Conservation (phyloP, 2,888 invertebrate genomes). For the Agrilus biguttatus region DNA sequence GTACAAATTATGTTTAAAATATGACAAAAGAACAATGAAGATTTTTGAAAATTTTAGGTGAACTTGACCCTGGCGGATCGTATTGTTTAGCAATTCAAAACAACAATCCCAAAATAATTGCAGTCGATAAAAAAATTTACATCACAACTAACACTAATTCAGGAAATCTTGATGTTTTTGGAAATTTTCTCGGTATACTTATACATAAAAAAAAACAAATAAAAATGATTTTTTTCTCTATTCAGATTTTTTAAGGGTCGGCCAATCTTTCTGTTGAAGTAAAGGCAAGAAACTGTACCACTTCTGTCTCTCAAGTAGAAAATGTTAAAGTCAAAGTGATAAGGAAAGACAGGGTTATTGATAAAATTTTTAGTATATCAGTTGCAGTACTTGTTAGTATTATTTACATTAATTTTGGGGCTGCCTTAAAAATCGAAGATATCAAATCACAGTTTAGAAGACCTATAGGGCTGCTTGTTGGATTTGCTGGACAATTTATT, state of each 20-base stretch:
- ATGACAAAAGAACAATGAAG: no score
- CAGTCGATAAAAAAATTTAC: no score
- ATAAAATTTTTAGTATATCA: constrained; percentile 58
- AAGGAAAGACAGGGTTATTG: constrained; percentile 43
- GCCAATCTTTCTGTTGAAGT: constrained; percentile 16
- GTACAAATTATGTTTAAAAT: no score
- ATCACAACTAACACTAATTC: constrained; percentile 1
- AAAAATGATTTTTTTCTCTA: no score
- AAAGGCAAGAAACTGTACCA: constrained; percentile 1
- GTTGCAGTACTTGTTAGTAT: constrained; percentile 64
- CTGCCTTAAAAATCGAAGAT: constrained; percentile 64
- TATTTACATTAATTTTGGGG: constrained; percentile 83
- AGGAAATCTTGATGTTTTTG: constrained; percentile 22
- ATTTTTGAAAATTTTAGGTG: no score
- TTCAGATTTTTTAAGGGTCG: constrained; percentile 4
- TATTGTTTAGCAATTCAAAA: no score
- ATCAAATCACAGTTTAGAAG: constrained; percentile 49
- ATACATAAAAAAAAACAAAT: no score
- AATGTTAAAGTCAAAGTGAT: constrained; percentile 18
- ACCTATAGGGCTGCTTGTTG: constrained; percentile 67
- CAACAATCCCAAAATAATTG: no score
- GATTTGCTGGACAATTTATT: constrained; percentile 63
- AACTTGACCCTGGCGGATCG: no score
- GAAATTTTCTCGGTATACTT: constrained; percentile 11
- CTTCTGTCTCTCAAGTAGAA: constrained; percentile 1